Base-by-base conservation (phyloP, 2,113 vertebrate species). In the Apeltes quadracus region DNA sequence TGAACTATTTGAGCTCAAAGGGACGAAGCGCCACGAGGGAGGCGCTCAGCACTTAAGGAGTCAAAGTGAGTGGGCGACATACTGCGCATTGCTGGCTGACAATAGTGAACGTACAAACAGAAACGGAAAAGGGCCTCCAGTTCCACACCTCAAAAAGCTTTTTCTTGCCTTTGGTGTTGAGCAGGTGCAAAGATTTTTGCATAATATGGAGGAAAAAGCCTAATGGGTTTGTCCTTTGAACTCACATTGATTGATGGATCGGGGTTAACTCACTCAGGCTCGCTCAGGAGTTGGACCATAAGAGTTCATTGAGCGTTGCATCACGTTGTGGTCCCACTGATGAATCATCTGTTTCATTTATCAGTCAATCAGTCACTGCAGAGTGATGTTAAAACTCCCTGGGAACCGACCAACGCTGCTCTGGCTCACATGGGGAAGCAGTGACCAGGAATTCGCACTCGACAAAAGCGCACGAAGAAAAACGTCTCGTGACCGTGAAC, bases 161-260 rank as follows among this genome's bases (percentile, higher is more conserved):
- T n/a, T n/a, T n/a, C n/a, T 32, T 32, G 29, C 29, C 29, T 3
- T 32, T 3, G 29, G 64, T 75, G 78, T 68, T 77, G 71, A 50
- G 32, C 80, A 82, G 79, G 83, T 83, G 70, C 59, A 72, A 57
- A 86, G 68, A 78, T 73, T 69, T 84, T 56, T 62, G 41, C 5
- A 69, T 84, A 80, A 69, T 84, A 80, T 32, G 62, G 44, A 72
- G 51, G 9, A 43, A 69, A 43, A 69, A 59, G 61, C 55, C 66
- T 82, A 75, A 87, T 82, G 75, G 46, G 53, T 86, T 85, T 80
- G 86, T 78, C 75, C 82, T 87, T 83, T 85, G 79, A 84, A 74
- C 84, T 20, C 39, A 61, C 62, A 34, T 71, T 68, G 44, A 66
- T 53, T 65, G 64, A 48, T 29, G 34, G 41, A 61, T n/a, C n/a